Percentiles rank a stretch among this genome's conserved stretches.
Evolutionary conservation across 2,888 invertebrate species (phyloP).

Genomic region (Apodemia mormo): DNA sequence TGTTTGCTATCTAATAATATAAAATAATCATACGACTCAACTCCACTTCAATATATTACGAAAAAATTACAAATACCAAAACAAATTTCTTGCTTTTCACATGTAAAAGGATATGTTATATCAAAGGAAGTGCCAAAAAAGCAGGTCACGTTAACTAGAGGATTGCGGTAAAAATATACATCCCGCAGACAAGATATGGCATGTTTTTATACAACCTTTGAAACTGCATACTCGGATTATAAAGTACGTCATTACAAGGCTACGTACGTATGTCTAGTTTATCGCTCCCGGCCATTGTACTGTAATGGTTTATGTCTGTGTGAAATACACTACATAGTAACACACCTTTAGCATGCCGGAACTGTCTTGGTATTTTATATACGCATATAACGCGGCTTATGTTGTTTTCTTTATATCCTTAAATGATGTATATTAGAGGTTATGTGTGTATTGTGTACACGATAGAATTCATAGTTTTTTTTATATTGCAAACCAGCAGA

Average conservation of each 20-base stretch:
- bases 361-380: constrained; percentile 1
- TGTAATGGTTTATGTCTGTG: constrained; percentile 36
- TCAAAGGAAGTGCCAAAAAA: constrained; percentile 4
- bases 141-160: not conserved
- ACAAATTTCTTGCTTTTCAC: not conserved
- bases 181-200: constrained; percentile 1
- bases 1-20: too few species aligned
- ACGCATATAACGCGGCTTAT: constrained; percentile 1
- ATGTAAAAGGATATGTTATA: constrained; percentile 3
- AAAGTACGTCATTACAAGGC: constrained; percentile 35
- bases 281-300: constrained; percentile 38
- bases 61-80: not conserved
- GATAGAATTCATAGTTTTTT: not conserved
- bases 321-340: constrained; percentile 29
- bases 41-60: not conserved
- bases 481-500: too few species aligned
- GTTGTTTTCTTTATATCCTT: not conserved
- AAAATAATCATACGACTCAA: too few species aligned
- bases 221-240: constrained; percentile 27
- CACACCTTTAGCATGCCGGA: constrained; percentile 18
- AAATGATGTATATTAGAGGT: not conserved
- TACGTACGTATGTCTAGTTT: constrained; percentile 36
- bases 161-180: constrained; percentile 4
- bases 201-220: constrained; percentile 10
- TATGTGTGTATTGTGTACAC: not conserved